Evolutionary conservation across 2,888 invertebrate genomes (phyloP).

Genomic region (Nebria salina): DNA sequence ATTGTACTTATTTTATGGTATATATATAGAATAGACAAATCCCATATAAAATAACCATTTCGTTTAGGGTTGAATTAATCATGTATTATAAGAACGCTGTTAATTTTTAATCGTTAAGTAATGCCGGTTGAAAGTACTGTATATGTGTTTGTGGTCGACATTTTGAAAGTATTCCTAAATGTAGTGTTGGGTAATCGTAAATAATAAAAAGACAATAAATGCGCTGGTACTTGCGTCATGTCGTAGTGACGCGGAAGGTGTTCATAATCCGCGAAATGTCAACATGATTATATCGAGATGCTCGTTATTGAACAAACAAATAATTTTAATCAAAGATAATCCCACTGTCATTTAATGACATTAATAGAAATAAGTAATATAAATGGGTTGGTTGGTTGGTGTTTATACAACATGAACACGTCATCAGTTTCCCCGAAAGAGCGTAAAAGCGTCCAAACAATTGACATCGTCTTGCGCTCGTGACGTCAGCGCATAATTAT

Average conservation of each 20-base stretch:
- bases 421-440: neutral
- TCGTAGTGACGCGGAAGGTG: conserved; percentile 27
- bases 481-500: neutral
- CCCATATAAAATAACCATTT: too few species aligned
- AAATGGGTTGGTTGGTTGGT: neutral
- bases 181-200: too few species aligned
- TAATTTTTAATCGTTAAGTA: too few species aligned
- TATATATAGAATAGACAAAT: too few species aligned
- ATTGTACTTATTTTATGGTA: too few species aligned
- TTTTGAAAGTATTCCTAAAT: too few species aligned
- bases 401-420: neutral
- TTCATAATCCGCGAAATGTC: neutral
- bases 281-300: neutral
- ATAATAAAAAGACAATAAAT: neutral
- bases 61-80: too few species aligned
- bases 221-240: neutral
- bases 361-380: neutral
- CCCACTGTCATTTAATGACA: neutral
- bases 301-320: neutral
- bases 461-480: neutral
- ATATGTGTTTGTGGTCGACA: too few species aligned
- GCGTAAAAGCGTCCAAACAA: neutral
- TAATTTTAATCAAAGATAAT: neutral
- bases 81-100: too few species aligned
- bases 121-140: too few species aligned